Evolutionary conservation across 2,113 vertebrate species (phyloP).

Genomic region (Lethenteron camtschaticum): DNA sequence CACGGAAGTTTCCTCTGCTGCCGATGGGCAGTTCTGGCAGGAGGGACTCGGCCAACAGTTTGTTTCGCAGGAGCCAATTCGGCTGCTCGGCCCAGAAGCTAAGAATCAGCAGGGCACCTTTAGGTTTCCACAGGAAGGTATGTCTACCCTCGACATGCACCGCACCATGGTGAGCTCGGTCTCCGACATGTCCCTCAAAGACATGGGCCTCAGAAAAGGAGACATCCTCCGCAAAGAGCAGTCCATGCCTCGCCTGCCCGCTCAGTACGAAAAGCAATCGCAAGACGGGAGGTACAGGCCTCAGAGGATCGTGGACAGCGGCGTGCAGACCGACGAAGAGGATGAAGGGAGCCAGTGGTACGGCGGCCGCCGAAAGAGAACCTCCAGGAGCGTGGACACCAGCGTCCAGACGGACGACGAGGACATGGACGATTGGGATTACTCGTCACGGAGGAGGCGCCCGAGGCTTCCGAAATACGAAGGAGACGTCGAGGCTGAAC

Average conservation of each 20-base stretch:
- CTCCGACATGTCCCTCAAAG: conserved; percentile 42
- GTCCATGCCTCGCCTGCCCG: conserved; percentile 28
- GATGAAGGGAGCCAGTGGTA: conserved; percentile 28
- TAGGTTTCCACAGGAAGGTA: no score
- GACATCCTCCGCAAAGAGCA: conserved; percentile 36
- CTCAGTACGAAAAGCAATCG: conserved; percentile 30
- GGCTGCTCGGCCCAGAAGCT: no score
- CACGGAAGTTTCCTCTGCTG: no score
- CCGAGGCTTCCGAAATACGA: conserved; percentile 53
- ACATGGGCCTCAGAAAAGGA: conserved; percentile 37
- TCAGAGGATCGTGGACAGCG: conserved; percentile 67
- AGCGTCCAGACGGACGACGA: conserved; percentile 86
- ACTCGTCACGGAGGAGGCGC: conserved; percentile 47
- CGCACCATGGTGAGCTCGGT: conserved; percentile 27
- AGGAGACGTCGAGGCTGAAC: conserved; percentile 23
- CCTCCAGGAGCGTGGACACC: conserved; percentile 59
- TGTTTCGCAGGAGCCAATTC: no score
- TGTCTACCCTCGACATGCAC: not conserved
- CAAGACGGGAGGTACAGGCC: conserved; percentile 27
- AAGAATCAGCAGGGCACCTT: no score
- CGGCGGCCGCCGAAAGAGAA: conserved; percentile 42
- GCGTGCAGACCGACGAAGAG: conserved; percentile 91
- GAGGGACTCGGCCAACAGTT: no score
- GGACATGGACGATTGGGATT: conserved; percentile 72
- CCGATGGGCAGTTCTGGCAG: no score